A percentile compares a stretch with the other conserved stretches of the same genome.
phyloP scores from a whole-genome alignment of 2,888 invertebrate species.

The Xestia ashworthii region DNA sequence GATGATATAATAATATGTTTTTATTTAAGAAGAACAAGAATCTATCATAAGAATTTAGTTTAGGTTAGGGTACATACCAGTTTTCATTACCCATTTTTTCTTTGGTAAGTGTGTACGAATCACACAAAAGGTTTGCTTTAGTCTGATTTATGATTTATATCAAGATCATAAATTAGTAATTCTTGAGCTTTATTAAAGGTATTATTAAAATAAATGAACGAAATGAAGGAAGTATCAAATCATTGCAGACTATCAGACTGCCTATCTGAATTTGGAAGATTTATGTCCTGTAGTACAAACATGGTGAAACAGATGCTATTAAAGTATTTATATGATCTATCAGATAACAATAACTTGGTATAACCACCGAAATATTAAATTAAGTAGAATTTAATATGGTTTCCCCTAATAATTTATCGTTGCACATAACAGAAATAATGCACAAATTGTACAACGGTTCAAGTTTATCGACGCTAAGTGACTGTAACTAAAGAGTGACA shows the following conservation, averaged over 20 bases:
- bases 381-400: background rate
- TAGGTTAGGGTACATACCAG: background rate
- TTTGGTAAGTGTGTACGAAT: background rate
- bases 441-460: slow-evolving; percentile 12
- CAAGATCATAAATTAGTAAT: background rate
- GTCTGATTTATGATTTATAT: background rate
- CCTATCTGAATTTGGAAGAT: background rate
- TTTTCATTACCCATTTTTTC: background rate
- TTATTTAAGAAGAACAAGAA: background rate
- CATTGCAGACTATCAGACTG: background rate
- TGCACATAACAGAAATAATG: background rate
- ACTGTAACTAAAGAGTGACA: slow-evolving; percentile 57
- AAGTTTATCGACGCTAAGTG: slow-evolving; percentile 43
- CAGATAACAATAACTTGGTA: background rate
- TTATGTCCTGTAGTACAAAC: background rate
- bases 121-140: background rate
- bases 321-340: background rate
- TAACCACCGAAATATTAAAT: background rate
- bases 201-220: background rate
- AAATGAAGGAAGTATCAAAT: background rate
- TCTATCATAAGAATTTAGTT: background rate
- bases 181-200: background rate
- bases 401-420: background rate
- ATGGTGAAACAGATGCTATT: background rate
- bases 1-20: no score